Conservation (phyloP, 2,113 vertebrate genomes). For the Etheostoma spectabile region DNA sequence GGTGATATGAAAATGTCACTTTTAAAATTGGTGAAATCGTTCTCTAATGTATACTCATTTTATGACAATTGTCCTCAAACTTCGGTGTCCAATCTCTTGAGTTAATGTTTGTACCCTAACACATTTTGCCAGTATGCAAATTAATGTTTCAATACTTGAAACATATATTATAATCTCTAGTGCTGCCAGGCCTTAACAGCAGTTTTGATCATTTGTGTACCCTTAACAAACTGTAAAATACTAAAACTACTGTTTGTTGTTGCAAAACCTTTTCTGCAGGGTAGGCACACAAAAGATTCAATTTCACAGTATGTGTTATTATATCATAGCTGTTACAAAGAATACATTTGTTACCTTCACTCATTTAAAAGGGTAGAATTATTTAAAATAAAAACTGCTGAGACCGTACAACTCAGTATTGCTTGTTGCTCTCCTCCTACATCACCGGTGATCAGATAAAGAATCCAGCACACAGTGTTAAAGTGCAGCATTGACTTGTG, state of each 20-base stretch:
- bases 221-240: slow-evolving; percentile 36
- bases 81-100: background rate
- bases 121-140: slow-evolving; percentile 29
- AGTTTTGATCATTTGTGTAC: slow-evolving; percentile 40
- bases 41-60: background rate
- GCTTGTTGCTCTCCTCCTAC: background rate
- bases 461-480: slow-evolving; percentile 1
- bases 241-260: slow-evolving; percentile 12
- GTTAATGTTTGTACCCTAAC: background rate
- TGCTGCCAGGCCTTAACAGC: slow-evolving; percentile 33
- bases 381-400: background rate
- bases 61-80: background rate
- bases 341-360: background rate
- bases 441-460: background rate
- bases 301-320: slow-evolving; percentile 35
- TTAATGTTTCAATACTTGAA: slow-evolving; percentile 16
- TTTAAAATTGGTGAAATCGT: background rate
- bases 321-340: background rate
- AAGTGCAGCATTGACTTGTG: background rate
- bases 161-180: slow-evolving; percentile 13
- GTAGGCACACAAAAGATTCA: slow-evolving; percentile 27
- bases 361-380: background rate
- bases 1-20: slow-evolving; percentile 9
- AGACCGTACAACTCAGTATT: background rate
- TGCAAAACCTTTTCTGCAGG: slow-evolving; percentile 37